Evolutionary conservation across 2,797 vertebrate species (phyloP).

Genomic region (Astyanax mexicanus): DNA sequence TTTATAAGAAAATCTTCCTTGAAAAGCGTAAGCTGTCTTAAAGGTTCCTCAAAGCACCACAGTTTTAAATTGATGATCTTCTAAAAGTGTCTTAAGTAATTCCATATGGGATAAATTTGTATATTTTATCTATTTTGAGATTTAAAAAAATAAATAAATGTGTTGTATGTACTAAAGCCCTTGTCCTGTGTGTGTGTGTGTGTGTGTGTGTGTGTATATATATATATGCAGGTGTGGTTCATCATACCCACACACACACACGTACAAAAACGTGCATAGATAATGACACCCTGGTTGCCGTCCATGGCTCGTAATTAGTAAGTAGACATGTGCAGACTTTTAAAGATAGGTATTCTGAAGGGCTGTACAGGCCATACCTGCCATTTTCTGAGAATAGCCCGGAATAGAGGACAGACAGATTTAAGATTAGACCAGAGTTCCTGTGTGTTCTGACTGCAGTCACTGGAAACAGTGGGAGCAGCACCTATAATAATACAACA

Average conservation of each 20-base stretch:
- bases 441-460: background rate
- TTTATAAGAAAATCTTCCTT: no score
- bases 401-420: conserved; percentile 28
- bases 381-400: conserved; percentile 27
- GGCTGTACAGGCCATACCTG: conserved; percentile 46
- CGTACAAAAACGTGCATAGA: conserved; percentile 34
- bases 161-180: conserved; percentile 24
- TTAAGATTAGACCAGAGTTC: conserved; percentile 28
- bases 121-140: conserved; percentile 45
- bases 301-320: conserved; percentile 58
- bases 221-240: conserved; percentile 58
- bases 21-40: no score
- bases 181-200: no score
- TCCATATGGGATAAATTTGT: no score
- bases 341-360: conserved; percentile 57
- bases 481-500: conserved; percentile 5
- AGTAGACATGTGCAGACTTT: conserved; percentile 56
- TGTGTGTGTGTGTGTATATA: no score
- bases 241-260: conserved; percentile 36
- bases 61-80: no score
- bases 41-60: no score
- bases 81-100: no score
- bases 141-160: no score
- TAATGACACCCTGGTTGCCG: conserved; percentile 53
- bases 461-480: background rate